phyloP scores from a whole-genome alignment of 2,797 vertebrate genomes.

The Gouania willdenowi region DNA sequence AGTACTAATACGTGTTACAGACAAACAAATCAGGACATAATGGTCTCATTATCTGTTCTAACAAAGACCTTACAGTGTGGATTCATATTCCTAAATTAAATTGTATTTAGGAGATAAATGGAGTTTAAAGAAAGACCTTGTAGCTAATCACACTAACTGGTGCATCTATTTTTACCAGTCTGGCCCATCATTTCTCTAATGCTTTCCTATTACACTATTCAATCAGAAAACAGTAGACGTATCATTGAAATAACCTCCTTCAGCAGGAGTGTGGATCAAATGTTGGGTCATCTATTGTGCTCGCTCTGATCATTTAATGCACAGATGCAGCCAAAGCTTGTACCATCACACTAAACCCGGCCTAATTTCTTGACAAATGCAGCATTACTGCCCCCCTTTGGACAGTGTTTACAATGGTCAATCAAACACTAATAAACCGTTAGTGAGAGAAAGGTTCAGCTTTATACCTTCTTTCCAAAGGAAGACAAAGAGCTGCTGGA shows the following conservation, averaged over 20 bases:
- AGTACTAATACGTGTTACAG: background rate
- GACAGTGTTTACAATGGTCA: conserved; percentile 20
- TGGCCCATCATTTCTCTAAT: background rate
- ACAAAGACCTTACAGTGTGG: background rate
- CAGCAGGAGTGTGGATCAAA: background rate
- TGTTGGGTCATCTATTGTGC: conserved; percentile 11
- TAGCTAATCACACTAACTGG: no score
- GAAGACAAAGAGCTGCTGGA: no score
- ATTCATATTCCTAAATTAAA: no score
- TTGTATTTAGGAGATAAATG: no score
- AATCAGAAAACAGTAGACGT: background rate
- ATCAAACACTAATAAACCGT: conserved; percentile 16
- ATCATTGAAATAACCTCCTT: background rate
- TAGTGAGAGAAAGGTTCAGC: background rate
- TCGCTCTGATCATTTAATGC: conserved; percentile 6
- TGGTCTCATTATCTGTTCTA: background rate
- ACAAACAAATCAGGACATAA: background rate
- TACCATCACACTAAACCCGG: background rate
- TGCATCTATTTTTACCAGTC: no score
- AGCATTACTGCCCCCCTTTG: conserved; percentile 56
- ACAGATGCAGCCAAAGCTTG: conserved; percentile 6
- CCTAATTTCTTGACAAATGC: background rate
- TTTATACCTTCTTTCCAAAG: no score
- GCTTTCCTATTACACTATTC: no score
- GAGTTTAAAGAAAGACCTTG: no score